These are phyloP conservation scores for Mobula hypostoma DNA, from an alignment of 2,113 vertebrate species.

Conservation along the genomic window DNA sequence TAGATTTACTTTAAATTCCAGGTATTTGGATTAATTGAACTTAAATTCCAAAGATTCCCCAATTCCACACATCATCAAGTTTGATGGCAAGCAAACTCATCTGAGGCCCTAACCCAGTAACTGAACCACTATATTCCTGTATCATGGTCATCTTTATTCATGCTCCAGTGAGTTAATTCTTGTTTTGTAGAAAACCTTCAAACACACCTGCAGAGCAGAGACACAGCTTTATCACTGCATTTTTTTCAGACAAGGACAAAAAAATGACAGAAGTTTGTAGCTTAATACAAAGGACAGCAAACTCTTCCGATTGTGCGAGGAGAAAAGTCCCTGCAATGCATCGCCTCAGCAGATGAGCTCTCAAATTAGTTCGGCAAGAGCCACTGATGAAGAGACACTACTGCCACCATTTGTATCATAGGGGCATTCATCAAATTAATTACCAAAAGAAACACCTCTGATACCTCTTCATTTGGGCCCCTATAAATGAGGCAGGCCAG, in stretches of 20 bases:
- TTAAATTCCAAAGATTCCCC: too few species aligned
- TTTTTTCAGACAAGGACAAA: constrained; percentile 64
- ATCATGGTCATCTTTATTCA: too few species aligned
- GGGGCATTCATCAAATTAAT: constrained; percentile 97
- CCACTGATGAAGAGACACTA: constrained; percentile 72
- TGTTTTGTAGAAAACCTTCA: neutral
- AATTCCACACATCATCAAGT: too few species aligned
- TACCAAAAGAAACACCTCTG: constrained; percentile 81
- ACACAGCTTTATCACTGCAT: constrained; percentile 48
- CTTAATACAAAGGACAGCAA: constrained; percentile 50
- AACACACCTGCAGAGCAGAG: neutral
- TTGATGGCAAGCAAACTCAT: too few species aligned
- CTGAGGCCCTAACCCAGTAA: too few species aligned
- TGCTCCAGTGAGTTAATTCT: neutral
- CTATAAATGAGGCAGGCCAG: constrained; percentile 92
- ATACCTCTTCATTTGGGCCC: constrained; percentile 92
- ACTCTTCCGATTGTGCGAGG: constrained; percentile 56
- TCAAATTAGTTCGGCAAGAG: constrained; percentile 74
- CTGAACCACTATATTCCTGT: too few species aligned
- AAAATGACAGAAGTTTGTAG: constrained; percentile 62
- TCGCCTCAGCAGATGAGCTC: constrained; percentile 76
- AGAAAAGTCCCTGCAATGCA: constrained; percentile 63
- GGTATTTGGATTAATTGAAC: too few species aligned
- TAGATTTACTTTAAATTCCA: too few species aligned
- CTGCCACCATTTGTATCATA: constrained; percentile 65